phyloP scores from a whole-genome alignment of 2,888 invertebrate genomes.

The Athalia rosae region DNA sequence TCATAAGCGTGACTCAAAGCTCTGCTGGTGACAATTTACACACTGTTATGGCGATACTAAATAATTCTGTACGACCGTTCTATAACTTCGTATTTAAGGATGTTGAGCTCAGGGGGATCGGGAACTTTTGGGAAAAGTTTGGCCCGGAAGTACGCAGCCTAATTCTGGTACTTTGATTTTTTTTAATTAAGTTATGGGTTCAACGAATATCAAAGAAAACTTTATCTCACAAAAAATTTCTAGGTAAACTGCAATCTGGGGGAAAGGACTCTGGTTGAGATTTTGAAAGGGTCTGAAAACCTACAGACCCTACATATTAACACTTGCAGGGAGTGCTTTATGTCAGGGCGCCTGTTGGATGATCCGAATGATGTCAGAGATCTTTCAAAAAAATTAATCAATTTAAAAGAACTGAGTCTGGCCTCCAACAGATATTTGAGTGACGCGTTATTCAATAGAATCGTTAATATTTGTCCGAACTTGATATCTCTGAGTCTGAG shows the following conservation, averaged over 20 bases:
- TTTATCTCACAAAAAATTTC: not conserved
- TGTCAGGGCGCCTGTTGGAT: conserved; percentile 83
- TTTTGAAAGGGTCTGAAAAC: conserved; percentile 77
- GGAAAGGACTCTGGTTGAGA: conserved; percentile 79
- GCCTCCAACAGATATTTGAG: conserved; percentile 83
- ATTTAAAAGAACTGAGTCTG: conserved; percentile 78
- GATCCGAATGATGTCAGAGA: conserved; percentile 76
- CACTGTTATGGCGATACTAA: conserved; percentile 73
- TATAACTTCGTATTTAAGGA: conserved; percentile 76
- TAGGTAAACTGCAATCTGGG: conserved; percentile 77
- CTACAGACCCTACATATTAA: conserved; percentile 78
- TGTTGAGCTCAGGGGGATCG: conserved; percentile 76
- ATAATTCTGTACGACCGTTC: conserved; percentile 73
- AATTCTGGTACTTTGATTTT: conserved; percentile 70
- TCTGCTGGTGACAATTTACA: conserved; percentile 71
- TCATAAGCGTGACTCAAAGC: conserved; percentile 75
- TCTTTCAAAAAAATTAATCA: conserved; percentile 73
- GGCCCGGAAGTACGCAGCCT: conserved; percentile 77
- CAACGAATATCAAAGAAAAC: not conserved
- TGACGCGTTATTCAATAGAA: conserved; percentile 83
- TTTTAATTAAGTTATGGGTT: not conserved
- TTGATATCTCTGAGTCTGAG: conserved; percentile 80
- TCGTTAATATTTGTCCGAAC: conserved; percentile 78
- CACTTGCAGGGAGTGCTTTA: conserved; percentile 82
- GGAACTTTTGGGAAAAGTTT: conserved; percentile 77